phyloP scores from a whole-genome alignment of 2,113 vertebrate species.

The Brachypteracias leptosomus region DNA sequence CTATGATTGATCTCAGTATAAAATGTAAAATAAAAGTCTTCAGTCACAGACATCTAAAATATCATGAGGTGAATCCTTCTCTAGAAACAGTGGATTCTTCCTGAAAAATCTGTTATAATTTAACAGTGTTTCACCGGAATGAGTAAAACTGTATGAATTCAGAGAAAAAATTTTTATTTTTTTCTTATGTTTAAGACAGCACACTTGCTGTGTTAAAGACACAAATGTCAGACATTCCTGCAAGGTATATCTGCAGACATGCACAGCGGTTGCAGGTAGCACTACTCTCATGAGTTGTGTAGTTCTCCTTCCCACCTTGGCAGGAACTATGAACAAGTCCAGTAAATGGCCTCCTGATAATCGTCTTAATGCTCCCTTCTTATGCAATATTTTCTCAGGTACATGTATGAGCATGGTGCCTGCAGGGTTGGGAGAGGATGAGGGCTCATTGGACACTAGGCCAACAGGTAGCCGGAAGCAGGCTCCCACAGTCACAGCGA shows the following conservation, averaged over 20 bases:
- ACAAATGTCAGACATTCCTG: accelerated
- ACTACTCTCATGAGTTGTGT: accelerated
- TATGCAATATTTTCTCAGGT: not conserved
- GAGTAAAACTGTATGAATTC: not conserved
- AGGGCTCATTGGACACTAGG: not conserved
- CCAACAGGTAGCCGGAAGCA: not conserved
- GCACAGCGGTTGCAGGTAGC: too few relatives aligned
- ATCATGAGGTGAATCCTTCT: not conserved
- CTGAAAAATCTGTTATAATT: not conserved
- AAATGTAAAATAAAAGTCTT: not conserved
- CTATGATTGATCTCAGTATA: not conserved
- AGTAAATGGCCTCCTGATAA: not conserved
- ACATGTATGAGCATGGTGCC: accelerated
- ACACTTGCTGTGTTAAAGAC: not conserved
- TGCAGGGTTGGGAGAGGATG: not conserved
- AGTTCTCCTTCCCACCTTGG: not conserved
- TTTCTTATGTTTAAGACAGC: not conserved
- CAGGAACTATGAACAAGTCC: not conserved
- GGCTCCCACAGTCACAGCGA: not conserved
- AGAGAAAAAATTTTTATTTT: not conserved
- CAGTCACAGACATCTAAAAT: not conserved
- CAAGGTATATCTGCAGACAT: not conserved
- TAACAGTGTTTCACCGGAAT: not conserved
- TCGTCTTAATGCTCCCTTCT: not conserved
- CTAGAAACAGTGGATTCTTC: not conserved